Base-by-base conservation (phyloP, 1,140 invertebrate genomes). In the Seison nebaliae region DNA sequence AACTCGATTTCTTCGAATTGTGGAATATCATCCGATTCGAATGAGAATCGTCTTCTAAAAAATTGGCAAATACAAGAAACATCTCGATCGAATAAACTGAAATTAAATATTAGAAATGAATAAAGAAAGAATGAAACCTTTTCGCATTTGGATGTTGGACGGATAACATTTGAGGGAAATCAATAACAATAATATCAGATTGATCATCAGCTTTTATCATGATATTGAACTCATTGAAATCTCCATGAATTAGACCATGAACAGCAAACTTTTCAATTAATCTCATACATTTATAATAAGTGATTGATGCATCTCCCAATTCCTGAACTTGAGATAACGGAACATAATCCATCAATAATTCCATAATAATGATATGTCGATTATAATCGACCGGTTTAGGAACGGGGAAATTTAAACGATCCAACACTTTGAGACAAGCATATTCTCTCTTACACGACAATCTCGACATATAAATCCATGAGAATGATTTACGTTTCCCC, bases 161-260 rank as follows among this genome's bases (percentile, higher is more conserved):
- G 5, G 83, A 91, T 28, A 98, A 69, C 86, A 98, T 96, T 65
- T 98, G 88, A 2, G 91, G 88, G 57, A 98, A 96, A 66, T 98
- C 91, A 51, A 96, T 94, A 36, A 98, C 62, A 28, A 84, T 64
- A 0, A 86, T 71, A n/a, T n/a, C n/a, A n/a, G n/a, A n/a, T 39
- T 72, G 70, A 20, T 71, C 72, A 0, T 74, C 69, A 17, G 62
- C 56, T 48, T 77, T 68, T 18, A 69, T 29, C 47, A 39, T 80
- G 30, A 93, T 70, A 54, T 93, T 98, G 54, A 98, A 98, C 63
- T 98, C 91, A 57, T 98, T 98, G 48, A 93, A 94, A 65, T 98
- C 88, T 2, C 84, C 77, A 58, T 98, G 88, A 49, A 98, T 94
- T 1, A 98, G 75, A 1, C 91, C 88, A 54, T 74, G 71, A 58